Percentiles rank a stretch among this genome's conserved stretches.
Evolutionary conservation across 2,797 vertebrate species (phyloP).

Genomic region (Crossoptilon crossoptilon): DNA sequence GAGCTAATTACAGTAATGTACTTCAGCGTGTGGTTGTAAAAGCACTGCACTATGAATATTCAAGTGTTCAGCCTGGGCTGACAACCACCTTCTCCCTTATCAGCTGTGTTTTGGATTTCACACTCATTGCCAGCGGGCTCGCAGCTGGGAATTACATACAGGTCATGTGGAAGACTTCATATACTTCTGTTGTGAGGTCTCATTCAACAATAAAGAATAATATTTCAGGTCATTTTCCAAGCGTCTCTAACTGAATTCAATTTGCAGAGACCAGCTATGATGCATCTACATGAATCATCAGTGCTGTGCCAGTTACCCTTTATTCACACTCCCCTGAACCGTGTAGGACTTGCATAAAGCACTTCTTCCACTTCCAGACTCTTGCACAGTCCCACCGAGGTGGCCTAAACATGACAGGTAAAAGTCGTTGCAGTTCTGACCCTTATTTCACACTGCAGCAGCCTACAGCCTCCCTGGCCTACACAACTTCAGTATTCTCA

Average conservation of each 20-base stretch:
- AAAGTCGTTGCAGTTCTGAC: not conserved
- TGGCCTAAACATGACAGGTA: not conserved
- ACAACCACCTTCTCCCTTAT: constrained; percentile 55
- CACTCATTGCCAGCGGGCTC: constrained; percentile 26
- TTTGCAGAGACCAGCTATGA: not conserved
- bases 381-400: not conserved
- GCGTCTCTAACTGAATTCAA: not conserved
- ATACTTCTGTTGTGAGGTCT: not conserved
- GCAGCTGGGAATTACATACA: constrained; percentile 60
- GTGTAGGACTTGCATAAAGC: not conserved
- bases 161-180: constrained; percentile 41
- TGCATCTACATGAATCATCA: not conserved
- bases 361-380: not conserved
- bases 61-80: constrained; percentile 46
- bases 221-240: not conserved
- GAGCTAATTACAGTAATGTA: constrained; percentile 48
- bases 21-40: constrained; percentile 49
- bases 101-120: constrained; percentile 68
- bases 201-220: not conserved
- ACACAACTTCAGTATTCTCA: not conserved
- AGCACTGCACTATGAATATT: constrained; percentile 57
- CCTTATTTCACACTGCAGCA: not conserved
- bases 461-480: not conserved
- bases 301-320: not conserved
- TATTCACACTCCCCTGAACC: not conserved